Conservation (phyloP, 2,797 vertebrate genomes). For the Platyrinchus mystaceus region DNA sequence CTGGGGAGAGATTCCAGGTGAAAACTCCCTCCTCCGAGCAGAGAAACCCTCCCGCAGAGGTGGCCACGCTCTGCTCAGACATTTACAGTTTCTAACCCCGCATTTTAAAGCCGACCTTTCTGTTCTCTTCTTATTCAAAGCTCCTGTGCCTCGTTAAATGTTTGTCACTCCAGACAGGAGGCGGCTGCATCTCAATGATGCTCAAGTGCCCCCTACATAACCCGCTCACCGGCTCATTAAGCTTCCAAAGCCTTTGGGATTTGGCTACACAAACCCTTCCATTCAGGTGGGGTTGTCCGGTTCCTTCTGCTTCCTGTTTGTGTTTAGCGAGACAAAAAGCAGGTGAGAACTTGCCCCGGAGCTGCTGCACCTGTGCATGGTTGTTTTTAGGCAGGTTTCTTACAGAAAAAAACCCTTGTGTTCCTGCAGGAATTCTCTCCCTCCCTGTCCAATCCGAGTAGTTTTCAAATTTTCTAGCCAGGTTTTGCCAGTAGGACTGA, state of each 20-base stretch:
- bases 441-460: background rate
- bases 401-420: background rate
- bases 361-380: background rate
- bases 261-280: constrained; percentile 4
- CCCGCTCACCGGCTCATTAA: constrained; percentile 3
- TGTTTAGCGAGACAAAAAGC: constrained; percentile 15
- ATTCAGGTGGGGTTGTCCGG: background rate
- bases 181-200: constrained; percentile 40
- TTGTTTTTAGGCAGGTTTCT: background rate
- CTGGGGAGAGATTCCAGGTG: background rate
- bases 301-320: constrained; percentile 1
- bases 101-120: background rate
- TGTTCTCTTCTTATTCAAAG: background rate
- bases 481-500: background rate
- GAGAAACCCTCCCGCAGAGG: background rate
- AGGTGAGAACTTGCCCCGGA: background rate
- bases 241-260: constrained; percentile 22
- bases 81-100: background rate
- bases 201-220: background rate
- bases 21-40: background rate
- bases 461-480: background rate
- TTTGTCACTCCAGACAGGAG: background rate
- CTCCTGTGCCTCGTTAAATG: background rate
- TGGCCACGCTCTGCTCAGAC: background rate
- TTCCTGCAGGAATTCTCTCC: background rate